Evolutionary conservation across 2,113 vertebrate species (phyloP), one percentile per base, ranked within the genome.

Genomic region (Apteryx mantelli): DNA sequence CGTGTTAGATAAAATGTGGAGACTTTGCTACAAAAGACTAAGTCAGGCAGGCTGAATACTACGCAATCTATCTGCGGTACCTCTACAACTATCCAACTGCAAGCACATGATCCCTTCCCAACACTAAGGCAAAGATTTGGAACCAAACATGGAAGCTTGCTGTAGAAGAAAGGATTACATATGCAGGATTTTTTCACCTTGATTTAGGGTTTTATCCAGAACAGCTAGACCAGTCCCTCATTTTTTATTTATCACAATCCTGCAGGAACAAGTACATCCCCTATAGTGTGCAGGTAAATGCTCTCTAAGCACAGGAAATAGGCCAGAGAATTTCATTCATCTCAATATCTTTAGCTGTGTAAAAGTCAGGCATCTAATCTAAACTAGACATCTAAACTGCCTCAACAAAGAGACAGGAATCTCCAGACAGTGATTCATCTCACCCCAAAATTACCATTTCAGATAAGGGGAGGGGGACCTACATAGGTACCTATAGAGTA

Each of bases 351-450:
- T 88, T 58, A 89, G 66, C 82, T 81, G 68, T 74, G 63, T 81
- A 88, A 91, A 96, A 96, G 88, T 93, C 85, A 93, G 46, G 63
- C 66, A 77, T 70, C 63, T 95, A 97, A 96, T 95, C 95, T 97
- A 90, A 94, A 96, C 70, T 94, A 96, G 93, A 96, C 90, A 94
- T 96, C 95, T 95, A 80, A 58, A 64, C 88, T 90, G 71, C 85
- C 88, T 95, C 82, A 87, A 79, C 32, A 79, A 52, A 94, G 71
- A 55, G 64, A 84, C 75, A 85, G 80, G 60, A 44, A 96, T 66
- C 96, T 95, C 85, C 76, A 96, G 93, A 95, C 68, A 6, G 44
- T 93, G 95, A 97, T 94, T 96, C 93, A 96, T 58, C 93, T 86
- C 75, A 77, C 71, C 30, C 36, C 55, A 86, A 95, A 95, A 70